Evolutionary conservation across 2,113 vertebrate genomes (phyloP).

Genomic region (Sardina pilchardus): DNA sequence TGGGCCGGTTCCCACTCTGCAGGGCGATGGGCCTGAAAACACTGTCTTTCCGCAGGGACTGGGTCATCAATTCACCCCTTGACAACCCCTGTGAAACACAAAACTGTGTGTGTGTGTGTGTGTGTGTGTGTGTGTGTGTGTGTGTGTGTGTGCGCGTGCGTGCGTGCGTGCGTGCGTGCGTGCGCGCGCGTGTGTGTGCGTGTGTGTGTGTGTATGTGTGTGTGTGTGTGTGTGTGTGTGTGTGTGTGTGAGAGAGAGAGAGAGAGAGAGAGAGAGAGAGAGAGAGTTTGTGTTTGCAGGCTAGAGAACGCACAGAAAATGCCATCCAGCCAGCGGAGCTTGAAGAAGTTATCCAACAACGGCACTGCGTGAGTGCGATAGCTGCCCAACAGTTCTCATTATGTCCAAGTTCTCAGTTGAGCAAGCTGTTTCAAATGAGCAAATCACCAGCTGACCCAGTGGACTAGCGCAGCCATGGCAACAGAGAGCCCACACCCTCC

Average conservation of each 20-base stretch:
- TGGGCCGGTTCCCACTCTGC: background rate
- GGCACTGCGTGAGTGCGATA: background rate
- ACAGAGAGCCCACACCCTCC: background rate
- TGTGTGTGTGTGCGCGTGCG: slow-evolving; percentile 27
- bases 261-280: background rate
- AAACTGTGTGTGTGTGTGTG: background rate
- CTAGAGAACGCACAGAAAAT: background rate
- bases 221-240: background rate
- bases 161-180: background rate
- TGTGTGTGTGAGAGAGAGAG: background rate
- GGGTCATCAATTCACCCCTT: slow-evolving; percentile 16
- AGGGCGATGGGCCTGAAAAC: background rate
- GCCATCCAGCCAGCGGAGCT: background rate
- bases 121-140: background rate
- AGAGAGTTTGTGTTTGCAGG: background rate
- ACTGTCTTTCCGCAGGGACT: slow-evolving; percentile 26
- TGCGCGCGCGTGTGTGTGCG: slow-evolving; percentile 4
- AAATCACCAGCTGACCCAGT: background rate
- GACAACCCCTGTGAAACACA: background rate
- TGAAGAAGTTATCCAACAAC: slow-evolving; percentile 8
- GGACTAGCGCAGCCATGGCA: background rate
- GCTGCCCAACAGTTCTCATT: background rate
- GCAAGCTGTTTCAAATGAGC: slow-evolving; percentile 6
- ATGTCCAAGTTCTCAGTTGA: background rate
- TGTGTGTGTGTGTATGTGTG: slow-evolving; percentile 26